phyloP scores from a whole-genome alignment of 2,888 invertebrate genomes.

The Dichetophora obliterata region DNA sequence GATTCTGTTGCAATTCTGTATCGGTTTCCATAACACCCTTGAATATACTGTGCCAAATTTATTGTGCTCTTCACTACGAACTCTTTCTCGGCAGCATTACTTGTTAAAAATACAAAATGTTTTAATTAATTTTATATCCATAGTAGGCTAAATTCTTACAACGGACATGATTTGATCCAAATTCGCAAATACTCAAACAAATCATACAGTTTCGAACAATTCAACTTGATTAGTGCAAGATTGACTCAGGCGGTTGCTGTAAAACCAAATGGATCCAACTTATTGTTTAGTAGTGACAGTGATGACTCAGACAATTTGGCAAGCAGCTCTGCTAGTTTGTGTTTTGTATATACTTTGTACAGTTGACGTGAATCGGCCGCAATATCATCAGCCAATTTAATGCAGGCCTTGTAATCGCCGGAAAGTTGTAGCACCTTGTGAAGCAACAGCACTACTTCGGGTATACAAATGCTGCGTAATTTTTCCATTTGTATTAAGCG shows the following conservation, averaged over 20 bases:
- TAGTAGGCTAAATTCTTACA: too few relatives aligned
- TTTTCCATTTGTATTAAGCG: constrained; percentile 76
- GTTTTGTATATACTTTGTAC: constrained; percentile 85
- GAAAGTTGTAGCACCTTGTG: constrained; percentile 84
- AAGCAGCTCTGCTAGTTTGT: constrained; percentile 82
- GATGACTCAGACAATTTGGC: constrained; percentile 85
- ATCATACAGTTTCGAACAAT: background rate
- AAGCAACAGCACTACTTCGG: constrained; percentile 84
- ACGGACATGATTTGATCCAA: too few relatives aligned
- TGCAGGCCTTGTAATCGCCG: constrained; percentile 81
- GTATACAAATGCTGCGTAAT: constrained; percentile 85
- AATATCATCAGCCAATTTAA: constrained; percentile 83
- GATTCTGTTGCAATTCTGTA: too few relatives aligned
- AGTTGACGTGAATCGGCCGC: constrained; percentile 83
- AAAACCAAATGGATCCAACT: constrained; percentile 87
- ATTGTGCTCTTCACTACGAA: too few relatives aligned
- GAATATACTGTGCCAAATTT: too few relatives aligned
- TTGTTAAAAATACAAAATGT: too few relatives aligned
- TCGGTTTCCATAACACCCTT: too few relatives aligned
- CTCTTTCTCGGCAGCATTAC: too few relatives aligned
- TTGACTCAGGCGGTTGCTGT: constrained; percentile 64
- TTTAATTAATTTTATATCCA: too few relatives aligned
- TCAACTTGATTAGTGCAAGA: background rate
- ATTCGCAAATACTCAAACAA: background rate
- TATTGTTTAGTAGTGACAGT: constrained; percentile 79